Evolutionary conservation across 2,113 vertebrate genomes (phyloP).

Genomic region (Heliornis fulica): DNA sequence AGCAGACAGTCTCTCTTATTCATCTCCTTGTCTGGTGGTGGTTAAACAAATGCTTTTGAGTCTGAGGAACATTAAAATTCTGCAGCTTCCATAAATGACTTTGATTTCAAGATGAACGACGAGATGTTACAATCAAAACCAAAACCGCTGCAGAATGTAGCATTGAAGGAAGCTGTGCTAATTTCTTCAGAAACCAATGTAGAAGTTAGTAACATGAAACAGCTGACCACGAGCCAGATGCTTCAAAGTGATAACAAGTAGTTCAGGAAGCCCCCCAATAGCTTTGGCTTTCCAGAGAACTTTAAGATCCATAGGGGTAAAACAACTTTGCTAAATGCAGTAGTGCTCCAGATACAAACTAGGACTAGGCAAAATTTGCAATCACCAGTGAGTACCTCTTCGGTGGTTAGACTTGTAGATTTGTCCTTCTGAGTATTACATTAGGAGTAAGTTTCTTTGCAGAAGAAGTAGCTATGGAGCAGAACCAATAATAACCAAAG

Average conservation of each 20-base stretch:
- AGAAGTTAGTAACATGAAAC: constrained; percentile 53
- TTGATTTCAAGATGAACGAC: constrained; percentile 56
- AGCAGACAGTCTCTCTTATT: constrained; percentile 46
- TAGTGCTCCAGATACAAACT: background rate
- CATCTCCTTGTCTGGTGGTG: constrained; percentile 55
- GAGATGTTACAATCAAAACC: constrained; percentile 60
- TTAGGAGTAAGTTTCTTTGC: background rate
- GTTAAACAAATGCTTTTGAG: constrained; percentile 64
- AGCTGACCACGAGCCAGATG: constrained; percentile 61
- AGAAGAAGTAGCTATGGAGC: background rate
- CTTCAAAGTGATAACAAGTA: constrained; percentile 8
- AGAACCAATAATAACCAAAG: background rate
- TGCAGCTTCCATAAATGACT: constrained; percentile 61
- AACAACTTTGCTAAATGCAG: background rate
- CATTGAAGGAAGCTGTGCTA: constrained; percentile 37
- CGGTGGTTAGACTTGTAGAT: background rate
- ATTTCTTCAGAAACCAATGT: constrained; percentile 61
- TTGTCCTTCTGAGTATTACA: background rate
- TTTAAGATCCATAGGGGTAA: background rate
- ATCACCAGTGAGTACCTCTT: background rate
- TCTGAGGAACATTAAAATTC: constrained; percentile 60
- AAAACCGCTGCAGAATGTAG: constrained; percentile 26
- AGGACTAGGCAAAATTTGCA: background rate
- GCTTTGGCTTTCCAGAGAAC: constrained; percentile 42
- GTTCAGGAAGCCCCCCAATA: constrained; percentile 38